phyloP scores from a whole-genome alignment of 2,888 invertebrate genomes.

The Iselma pallidipennis region DNA sequence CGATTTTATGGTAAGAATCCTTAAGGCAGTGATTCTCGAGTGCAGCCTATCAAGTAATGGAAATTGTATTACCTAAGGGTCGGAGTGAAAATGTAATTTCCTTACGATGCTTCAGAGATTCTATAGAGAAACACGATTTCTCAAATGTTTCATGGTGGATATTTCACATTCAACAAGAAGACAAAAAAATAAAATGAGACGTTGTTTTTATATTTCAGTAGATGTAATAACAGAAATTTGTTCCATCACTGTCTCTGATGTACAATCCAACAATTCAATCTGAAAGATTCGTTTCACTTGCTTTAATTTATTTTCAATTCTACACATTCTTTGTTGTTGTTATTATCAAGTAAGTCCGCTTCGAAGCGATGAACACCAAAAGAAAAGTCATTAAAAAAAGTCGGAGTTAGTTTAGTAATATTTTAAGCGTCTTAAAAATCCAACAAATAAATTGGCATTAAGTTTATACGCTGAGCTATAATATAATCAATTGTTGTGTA shows the following conservation, averaged over 20 bases:
- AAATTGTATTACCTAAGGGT: constrained; percentile 50
- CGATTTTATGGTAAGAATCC: constrained; percentile 26
- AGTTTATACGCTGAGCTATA: constrained; percentile 2
- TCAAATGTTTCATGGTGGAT: constrained; percentile 34
- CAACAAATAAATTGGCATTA: not conserved
- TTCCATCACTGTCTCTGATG: too few species aligned
- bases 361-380: too few species aligned
- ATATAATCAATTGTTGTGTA: constrained; percentile 18
- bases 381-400: not conserved
- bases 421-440: not conserved
- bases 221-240: not conserved
- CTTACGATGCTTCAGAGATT: constrained; percentile 48
- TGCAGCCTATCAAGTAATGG: constrained; percentile 50
- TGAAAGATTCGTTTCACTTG: not conserved
- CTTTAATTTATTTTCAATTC: not conserved
- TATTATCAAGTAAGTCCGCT: too few species aligned
- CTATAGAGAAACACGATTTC: constrained; percentile 40
- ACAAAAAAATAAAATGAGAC: not conserved
- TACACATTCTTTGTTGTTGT: too few species aligned
- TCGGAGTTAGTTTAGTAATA: not conserved
- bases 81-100: constrained; percentile 50
- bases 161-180: constrained; percentile 10
- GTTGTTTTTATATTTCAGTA: not conserved
- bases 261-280: not conserved
- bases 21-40: constrained; percentile 26